phyloP scores from a whole-genome alignment of 2,113 vertebrate species.

The Gnathonemus longibarbis region DNA sequence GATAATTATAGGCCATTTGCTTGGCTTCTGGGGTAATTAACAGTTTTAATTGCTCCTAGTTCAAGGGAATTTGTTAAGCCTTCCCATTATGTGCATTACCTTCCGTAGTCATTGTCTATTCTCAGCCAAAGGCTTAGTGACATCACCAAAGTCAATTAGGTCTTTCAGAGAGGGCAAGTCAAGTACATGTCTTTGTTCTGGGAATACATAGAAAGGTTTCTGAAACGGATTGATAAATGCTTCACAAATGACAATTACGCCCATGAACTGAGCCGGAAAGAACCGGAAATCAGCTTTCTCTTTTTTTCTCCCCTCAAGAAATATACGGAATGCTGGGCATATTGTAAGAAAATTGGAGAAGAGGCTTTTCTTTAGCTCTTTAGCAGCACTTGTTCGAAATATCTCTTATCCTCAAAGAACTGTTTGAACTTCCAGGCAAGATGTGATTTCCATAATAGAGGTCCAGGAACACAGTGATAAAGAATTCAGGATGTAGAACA shows the following conservation, averaged over 20 bases:
- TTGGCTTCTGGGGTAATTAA: constrained; percentile 53
- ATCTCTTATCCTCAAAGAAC: not conserved
- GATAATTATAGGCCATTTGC: constrained; percentile 57
- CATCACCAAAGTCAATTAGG: constrained; percentile 59
- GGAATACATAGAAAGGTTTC: constrained; percentile 41
- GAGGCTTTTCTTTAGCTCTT: not conserved
- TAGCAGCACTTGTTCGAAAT: constrained; percentile 21
- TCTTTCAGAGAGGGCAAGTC: constrained; percentile 41
- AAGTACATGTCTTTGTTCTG: constrained; percentile 48
- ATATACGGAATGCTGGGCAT: constrained; percentile 10
- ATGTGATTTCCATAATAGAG: constrained; percentile 13
- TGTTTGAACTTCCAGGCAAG: constrained; percentile 7
- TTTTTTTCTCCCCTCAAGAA: constrained; percentile 18
- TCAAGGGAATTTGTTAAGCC: constrained; percentile 57
- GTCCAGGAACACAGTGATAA: constrained; percentile 4
- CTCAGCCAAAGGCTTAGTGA: constrained; percentile 46
- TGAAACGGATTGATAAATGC: constrained; percentile 39
- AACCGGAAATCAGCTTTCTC: constrained; percentile 13
- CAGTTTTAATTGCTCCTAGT: constrained; percentile 60
- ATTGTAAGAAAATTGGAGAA: constrained; percentile 30
- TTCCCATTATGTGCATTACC: constrained; percentile 42
- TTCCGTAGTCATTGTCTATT: constrained; percentile 43
- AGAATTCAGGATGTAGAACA: constrained; percentile 21
- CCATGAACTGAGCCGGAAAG: constrained; percentile 11
- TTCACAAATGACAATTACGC: constrained; percentile 27